Base-by-base conservation (phyloP, 2,888 invertebrate genomes). In the Drosophila ezoana region DNA sequence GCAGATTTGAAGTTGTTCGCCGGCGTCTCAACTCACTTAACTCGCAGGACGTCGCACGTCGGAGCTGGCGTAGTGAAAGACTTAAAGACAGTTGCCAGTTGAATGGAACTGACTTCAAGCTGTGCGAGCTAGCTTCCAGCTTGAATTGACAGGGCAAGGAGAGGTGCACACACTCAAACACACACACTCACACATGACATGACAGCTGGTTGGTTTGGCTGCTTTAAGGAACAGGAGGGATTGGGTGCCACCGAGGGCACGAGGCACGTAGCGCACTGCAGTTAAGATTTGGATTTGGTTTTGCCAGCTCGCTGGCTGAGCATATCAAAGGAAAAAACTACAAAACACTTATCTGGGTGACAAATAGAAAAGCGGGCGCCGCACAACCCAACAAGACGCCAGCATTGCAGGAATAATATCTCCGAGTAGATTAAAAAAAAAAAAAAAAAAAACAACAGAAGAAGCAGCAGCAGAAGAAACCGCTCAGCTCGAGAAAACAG, bases 271-370 rank as follows among this genome's bases (percentile, higher is more conserved):
- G 80, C 75, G 70, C 83, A 82, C 75, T 82, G 89, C 88, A 88
- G 76, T 73, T 79, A 79, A 79, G 79, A 79, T 76, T 79, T 79
- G 76, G 79, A 79, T 79, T 88, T 85, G 80, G 88, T 80, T 84
- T 82, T 84, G 59, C 76, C 70, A 69, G 66, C 52, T 75, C 75
- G 76, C 75, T 85, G 79, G 87, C 87, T 72, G 85, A 65, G 78
- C 87, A 74, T 85, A 85, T 85, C 84, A 85, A 85, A 85, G 88
- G 72, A 68, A 79, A 75, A 81, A 75, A 88, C 84, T 88, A 85
- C 84, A 85, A 85, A 83, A 88, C 84, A 85, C 88, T 85, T 85
- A 85, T 88, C 87, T 82, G 88, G 81, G 84, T 88, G 84, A 85
- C 84, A 85, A 85, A 85, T 85, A 85, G 86, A 85, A 86, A 84